Evolutionary conservation across 2,888 invertebrate species (phyloP), one percentile per base, ranked within the genome.

Genomic region (Deilephila elpenor): DNA sequence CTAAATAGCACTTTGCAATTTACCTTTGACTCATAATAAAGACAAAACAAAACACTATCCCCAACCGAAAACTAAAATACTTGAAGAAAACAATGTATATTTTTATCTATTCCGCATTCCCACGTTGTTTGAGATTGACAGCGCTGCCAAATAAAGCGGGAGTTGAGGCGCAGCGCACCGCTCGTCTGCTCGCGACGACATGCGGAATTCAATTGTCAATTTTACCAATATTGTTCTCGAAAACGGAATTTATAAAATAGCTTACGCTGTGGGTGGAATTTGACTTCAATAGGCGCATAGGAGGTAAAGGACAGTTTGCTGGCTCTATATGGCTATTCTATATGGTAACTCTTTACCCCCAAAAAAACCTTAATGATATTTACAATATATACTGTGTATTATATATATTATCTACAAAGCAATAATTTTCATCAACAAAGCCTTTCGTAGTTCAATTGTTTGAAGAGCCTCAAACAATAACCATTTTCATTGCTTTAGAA

Each of bases 121-220:
- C 17, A 17, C 51, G 67, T 25, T 67, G 76, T 72, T 76, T 56
- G 75, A 78, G 79, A 80, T 83, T 84, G 84, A 83, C 84, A 76
- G 75, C 70, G 76, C 77, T 80, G 79, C 83, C 83, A 84, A 77
- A 78, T 77, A 75, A 78, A 76, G 51, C 73, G 78, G 59, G 75
- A 75, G 78, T 67, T 67, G 51, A 51, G 74, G 60, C 70, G 37
- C 37, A 72, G 44, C 44, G 25, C 51, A 6, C 17, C 67, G 25
- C 51, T 29, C 19, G 34, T 62, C 37, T 34, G 8, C 2, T 8
- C 62, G 17, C 62, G 34, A 34, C 62, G 25, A 67, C 51, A 67
- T 59, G 37, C 59, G 53, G 37, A 53, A 72, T 73, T 67, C 71
- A 67, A 71, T 73, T 62, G 64, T 71, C 64, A 73, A 20, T 70